Conservation (phyloP, 2,113 vertebrate genomes). For the Cavia aperea region DNA sequence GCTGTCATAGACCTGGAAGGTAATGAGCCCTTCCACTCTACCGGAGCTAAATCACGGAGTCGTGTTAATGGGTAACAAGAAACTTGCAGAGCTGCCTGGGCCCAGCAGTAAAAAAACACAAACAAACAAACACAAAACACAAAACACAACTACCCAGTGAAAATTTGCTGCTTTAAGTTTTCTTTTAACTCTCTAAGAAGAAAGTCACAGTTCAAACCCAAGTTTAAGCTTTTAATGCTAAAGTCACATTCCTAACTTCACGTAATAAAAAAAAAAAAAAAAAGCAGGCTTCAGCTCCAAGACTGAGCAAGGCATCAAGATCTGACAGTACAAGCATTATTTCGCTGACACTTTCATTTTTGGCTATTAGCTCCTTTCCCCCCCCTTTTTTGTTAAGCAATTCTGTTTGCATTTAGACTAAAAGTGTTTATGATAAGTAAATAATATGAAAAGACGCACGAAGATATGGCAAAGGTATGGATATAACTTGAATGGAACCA, state of each 20-base stretch:
- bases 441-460: background rate
- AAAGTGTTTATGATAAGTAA: background rate
- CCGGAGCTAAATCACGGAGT: background rate
- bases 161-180: background rate
- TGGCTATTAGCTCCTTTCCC: background rate
- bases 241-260: background rate
- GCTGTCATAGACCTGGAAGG: background rate
- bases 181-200: background rate
- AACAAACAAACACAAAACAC: too few relatives aligned
- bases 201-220: background rate
- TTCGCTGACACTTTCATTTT: background rate
- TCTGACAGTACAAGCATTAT: background rate
- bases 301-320: background rate
- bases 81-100: background rate
- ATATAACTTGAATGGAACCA: background rate
- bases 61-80: rapidly evolving
- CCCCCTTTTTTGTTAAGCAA: background rate
- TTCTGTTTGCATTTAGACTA: background rate
- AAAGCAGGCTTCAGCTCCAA: background rate
- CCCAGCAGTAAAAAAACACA: background rate
- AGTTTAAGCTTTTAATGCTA: background rate
- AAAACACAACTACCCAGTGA: too few relatives aligned
- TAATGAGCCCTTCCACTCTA: background rate
- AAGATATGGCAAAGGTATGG: background rate
- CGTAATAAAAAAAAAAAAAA: background rate